Conservation (phyloP, 2,113 vertebrate species). For the Motacilla alba region DNA sequence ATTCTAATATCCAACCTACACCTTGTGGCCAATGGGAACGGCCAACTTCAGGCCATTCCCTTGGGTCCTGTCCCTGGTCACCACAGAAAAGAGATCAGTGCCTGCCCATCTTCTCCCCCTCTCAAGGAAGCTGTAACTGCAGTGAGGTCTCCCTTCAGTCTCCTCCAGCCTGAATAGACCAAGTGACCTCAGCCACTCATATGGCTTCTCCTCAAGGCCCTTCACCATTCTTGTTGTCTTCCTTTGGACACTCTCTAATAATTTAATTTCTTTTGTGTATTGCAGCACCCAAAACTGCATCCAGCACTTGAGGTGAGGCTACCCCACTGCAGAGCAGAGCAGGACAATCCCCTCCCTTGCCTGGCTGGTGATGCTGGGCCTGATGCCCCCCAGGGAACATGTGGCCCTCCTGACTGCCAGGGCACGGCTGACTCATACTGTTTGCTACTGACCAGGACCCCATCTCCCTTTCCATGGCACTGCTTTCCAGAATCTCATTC, state of each 20-base stretch:
- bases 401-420: neutral
- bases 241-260: neutral
- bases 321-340: neutral
- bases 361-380: accelerated
- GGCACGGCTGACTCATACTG: neutral
- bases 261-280: neutral
- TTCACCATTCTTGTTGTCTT: accelerated
- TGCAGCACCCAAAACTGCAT: neutral
- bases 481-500: neutral
- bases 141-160: neutral
- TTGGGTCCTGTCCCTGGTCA: accelerated
- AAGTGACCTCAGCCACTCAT: neutral
- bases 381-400: neutral
- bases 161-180: neutral
- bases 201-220: neutral
- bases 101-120: accelerated
- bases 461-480: neutral
- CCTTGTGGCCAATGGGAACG: too few species aligned
- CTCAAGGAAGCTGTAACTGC: accelerated
- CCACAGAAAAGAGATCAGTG: neutral
- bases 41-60: accelerated
- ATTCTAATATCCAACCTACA: neutral
- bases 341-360: neutral
- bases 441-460: accelerated
- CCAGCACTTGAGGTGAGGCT: accelerated